A percentile compares a stretch with the other conserved stretches of the same genome.
phyloP scores from a whole-genome alignment of 2,113 vertebrate species.

The Nycticryphes semicollaris region DNA sequence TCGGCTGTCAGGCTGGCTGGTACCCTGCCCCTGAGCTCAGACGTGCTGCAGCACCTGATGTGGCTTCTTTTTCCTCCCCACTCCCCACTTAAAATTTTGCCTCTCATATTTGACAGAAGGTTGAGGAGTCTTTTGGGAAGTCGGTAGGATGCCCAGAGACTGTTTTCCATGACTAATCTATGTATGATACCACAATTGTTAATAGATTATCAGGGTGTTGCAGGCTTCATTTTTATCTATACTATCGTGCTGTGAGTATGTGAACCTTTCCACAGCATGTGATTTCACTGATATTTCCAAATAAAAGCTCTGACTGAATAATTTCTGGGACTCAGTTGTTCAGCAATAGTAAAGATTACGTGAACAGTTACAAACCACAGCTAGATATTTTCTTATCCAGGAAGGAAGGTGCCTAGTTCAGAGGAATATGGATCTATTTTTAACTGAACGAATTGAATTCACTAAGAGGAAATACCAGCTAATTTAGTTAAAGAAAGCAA shows the following conservation, averaged over 20 bases:
- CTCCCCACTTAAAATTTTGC: background rate
- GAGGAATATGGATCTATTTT: background rate
- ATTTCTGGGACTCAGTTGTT: background rate
- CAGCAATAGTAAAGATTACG: background rate
- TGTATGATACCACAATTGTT: background rate
- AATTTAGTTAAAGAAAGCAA: background rate
- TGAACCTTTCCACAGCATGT: background rate
- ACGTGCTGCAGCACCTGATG: background rate
- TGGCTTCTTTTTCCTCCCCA: background rate
- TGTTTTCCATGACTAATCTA: background rate
- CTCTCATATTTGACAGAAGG: background rate
- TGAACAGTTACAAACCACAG: background rate
- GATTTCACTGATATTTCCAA: background rate
- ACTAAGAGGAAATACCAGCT: background rate
- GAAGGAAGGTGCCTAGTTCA: background rate
- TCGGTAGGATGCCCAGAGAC: background rate
- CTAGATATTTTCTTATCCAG: background rate
- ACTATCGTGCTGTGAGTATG: background rate
- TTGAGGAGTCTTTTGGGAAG: background rate
- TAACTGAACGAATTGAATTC: background rate
- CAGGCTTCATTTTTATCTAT: slow-evolving; percentile 10
- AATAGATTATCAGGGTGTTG: background rate
- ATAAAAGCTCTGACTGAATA: background rate
- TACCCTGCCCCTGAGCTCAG: slow-evolving; percentile 13
- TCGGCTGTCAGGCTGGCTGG: background rate